Conservation (phyloP, 1,140 invertebrate genomes). For the Adoxophyes honmai region DNA sequence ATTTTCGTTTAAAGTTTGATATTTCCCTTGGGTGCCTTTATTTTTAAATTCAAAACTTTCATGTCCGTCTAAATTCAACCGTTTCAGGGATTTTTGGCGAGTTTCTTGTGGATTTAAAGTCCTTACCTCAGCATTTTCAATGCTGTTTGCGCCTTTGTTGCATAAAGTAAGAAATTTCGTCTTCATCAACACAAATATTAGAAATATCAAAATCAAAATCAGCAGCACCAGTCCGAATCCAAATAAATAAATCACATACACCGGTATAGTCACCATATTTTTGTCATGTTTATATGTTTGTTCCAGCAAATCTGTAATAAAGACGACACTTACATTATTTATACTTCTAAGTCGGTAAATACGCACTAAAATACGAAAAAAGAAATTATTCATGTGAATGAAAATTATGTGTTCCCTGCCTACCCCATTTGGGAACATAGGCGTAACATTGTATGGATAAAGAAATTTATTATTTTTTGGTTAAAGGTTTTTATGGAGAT, state of each 20-base stretch:
- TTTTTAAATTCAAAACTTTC: background rate
- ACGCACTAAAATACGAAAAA: too few relatives aligned
- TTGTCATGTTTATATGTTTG: too few relatives aligned
- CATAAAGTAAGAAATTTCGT: background rate
- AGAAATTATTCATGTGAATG: too few relatives aligned
- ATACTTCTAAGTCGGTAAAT: too few relatives aligned
- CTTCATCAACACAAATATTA: conserved; percentile 1
- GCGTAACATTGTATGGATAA: too few relatives aligned
- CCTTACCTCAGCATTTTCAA: background rate
- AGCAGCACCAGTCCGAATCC: background rate
- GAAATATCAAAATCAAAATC: background rate
- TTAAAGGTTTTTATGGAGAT: too few relatives aligned
- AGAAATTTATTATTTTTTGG: too few relatives aligned
- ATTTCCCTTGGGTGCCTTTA: background rate
- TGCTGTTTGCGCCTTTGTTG: too few relatives aligned
- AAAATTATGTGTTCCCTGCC: too few relatives aligned
- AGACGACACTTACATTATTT: too few relatives aligned
- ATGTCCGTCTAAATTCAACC: background rate
- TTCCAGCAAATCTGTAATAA: too few relatives aligned
- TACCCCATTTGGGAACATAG: too few relatives aligned
- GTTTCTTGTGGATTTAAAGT: background rate
- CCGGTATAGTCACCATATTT: background rate
- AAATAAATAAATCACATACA: background rate
- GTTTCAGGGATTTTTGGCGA: background rate
- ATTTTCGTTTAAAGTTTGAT: background rate